Evolutionary conservation across 37 sponge, comb jelly and placozoan species (phyloP).

Genomic region (Theonella swinhoei): DNA sequence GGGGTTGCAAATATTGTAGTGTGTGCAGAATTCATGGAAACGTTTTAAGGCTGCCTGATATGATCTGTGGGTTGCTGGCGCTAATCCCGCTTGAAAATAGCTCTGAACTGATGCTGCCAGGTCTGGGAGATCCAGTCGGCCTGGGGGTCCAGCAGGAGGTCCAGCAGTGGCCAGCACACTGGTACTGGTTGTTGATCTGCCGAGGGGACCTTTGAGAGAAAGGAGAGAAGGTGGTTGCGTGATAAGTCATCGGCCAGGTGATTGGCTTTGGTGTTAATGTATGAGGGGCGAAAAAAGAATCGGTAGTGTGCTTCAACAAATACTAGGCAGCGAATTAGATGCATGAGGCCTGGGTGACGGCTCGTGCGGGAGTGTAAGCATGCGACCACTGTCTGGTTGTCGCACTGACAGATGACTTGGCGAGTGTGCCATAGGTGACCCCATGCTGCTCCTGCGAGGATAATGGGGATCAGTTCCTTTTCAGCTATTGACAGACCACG

Average conservation of each 20-base stretch:
- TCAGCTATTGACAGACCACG: conserved; percentile 6
- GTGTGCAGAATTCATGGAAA: conserved; percentile 42
- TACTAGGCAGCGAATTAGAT: conserved; percentile 31
- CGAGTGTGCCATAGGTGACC: background rate
- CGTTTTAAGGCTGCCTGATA: conserved; percentile 37
- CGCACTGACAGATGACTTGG: background rate
- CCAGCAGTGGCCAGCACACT: conserved; percentile 1
- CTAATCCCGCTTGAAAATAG: conserved; percentile 9
- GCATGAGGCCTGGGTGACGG: conserved; percentile 12
- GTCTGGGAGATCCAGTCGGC: conserved; percentile 19
- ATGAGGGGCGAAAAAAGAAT: background rate
- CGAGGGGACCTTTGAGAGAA: background rate
- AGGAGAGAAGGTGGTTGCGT: conserved; percentile 4
- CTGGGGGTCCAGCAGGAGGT: conserved; percentile 10
- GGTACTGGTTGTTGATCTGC: background rate
- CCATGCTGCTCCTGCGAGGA: conserved; percentile 43
- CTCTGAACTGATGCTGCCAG: conserved; percentile 14
- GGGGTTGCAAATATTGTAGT: conserved; percentile 24
- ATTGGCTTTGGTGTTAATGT: conserved; percentile 32
- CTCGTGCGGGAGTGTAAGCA: background rate
- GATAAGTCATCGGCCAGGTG: conserved; percentile 55
- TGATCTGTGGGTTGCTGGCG: conserved; percentile 39
- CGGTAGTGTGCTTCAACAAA: conserved; percentile 37
- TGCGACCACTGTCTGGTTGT: conserved; percentile 50
- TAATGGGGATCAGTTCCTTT: conserved; percentile 55